Evolutionary conservation across 1,140 invertebrate species (phyloP).

Genomic region (Brachionus angularis): DNA sequence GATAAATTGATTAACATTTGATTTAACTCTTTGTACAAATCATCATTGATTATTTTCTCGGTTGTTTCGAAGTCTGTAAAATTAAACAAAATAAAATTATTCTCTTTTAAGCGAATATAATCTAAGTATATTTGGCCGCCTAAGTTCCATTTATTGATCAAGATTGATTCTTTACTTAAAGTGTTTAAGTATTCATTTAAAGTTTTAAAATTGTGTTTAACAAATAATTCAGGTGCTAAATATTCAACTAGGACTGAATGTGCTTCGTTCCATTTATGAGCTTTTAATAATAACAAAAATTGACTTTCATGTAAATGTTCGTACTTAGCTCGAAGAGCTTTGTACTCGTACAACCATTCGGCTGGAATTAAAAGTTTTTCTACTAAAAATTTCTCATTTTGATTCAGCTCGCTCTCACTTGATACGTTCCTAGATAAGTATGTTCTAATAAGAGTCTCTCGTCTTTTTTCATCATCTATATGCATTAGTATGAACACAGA

Average conservation of each 20-base stretch:
- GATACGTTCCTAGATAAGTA: constrained; percentile 31
- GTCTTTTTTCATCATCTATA: constrained; percentile 64
- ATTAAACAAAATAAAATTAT: not conserved
- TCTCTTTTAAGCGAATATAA: constrained; percentile 4
- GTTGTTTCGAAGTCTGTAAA: not conserved
- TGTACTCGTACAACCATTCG: constrained; percentile 37
- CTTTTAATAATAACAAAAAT: not conserved
- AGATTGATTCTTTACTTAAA: constrained; percentile 3
- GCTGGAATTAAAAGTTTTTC: constrained; percentile 12
- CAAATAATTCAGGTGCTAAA: constrained; percentile 27
- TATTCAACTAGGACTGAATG: constrained; percentile 14
- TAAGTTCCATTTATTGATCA: constrained; percentile 32
- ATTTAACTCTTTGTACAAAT: not conserved
- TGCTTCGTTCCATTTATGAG: constrained; percentile 31
- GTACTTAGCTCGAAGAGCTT: constrained; percentile 21
- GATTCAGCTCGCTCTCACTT: constrained; percentile 5
- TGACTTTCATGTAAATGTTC: constrained; percentile 20
- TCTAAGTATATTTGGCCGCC: constrained; percentile 33
- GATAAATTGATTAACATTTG: constrained; percentile 13
- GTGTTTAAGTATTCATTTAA: not conserved
- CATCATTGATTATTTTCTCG: not conserved
- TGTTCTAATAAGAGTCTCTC: constrained; percentile 9
- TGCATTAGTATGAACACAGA: constrained; percentile 79
- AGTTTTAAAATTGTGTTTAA: not conserved
- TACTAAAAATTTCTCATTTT: constrained; percentile 4